These are phyloP conservation scores for Polydrusus cervinus DNA, from an alignment of 2,888 invertebrate genomes.

Conservation along the genomic window DNA sequence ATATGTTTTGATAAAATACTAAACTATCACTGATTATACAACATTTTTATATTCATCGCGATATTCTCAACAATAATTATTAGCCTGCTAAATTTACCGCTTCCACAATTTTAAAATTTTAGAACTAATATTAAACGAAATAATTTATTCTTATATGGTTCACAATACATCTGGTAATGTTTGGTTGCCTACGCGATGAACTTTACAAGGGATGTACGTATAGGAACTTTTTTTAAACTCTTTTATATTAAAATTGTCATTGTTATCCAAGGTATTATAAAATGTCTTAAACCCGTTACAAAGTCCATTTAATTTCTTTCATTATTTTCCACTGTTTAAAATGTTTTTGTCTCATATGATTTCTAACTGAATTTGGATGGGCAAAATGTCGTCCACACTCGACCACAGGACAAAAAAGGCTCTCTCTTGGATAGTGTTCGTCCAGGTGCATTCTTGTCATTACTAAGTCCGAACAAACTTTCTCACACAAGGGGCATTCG, in stretches of 20 bases:
- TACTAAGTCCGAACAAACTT: slow-evolving; percentile 72
- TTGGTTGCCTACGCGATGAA: slow-evolving; percentile 53
- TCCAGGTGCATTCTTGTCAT: slow-evolving; percentile 84
- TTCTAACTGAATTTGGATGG: slow-evolving; percentile 90
- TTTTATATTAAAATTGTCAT: neutral
- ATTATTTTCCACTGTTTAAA: slow-evolving; percentile 87
- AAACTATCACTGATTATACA: slow-evolving; percentile 6
- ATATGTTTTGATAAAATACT: slow-evolving; percentile 14
- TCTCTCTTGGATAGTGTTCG: slow-evolving; percentile 89
- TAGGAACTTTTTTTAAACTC: neutral
- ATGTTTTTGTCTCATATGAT: slow-evolving; percentile 91
- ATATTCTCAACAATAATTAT: neutral
- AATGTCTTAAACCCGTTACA: slow-evolving; percentile 51
- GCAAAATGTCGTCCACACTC: slow-evolving; percentile 84
- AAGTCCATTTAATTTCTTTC: slow-evolving; percentile 86
- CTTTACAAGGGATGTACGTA: slow-evolving; percentile 2
- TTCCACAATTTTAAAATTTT: neutral
- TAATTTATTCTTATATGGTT: slow-evolving; percentile 16
- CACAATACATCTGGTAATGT: slow-evolving; percentile 8
- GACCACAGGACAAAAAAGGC: slow-evolving; percentile 85
- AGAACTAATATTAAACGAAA: neutral
- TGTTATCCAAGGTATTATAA: neutral
- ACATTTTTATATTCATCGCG: neutral
- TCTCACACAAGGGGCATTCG: slow-evolving; percentile 84
- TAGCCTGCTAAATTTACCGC: neutral